phyloP scores from a whole-genome alignment of 2,113 vertebrate species.

The Choloepus hoffmanni region DNA sequence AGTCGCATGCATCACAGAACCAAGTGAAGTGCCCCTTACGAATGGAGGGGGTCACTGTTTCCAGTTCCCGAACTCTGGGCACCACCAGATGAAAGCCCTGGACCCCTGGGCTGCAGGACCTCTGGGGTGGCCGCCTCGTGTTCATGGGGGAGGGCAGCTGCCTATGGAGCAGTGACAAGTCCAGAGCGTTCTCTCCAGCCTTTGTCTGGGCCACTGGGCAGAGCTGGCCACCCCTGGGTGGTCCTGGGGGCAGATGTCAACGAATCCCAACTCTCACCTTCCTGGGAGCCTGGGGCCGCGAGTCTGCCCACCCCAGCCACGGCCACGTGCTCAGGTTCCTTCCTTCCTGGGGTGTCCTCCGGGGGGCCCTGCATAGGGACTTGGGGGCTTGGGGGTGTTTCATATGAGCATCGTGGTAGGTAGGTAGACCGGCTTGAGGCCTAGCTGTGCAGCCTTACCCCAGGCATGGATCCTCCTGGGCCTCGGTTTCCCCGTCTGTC shows the following conservation, averaged over 20 bases:
- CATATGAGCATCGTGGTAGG: not conserved
- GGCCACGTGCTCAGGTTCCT: too few relatives aligned
- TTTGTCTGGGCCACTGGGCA: not conserved
- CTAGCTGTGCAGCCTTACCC: not conserved
- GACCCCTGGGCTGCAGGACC: not conserved
- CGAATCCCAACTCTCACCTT: not conserved
- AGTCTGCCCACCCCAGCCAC: not conserved
- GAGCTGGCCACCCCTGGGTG: not conserved
- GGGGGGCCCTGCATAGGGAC: not conserved
- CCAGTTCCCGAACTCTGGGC: not conserved
- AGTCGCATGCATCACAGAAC: not conserved
- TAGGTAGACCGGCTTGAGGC: too few relatives aligned
- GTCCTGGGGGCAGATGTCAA: not conserved
- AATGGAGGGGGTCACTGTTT: not conserved
- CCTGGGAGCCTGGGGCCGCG: not conserved
- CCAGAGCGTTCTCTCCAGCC: not conserved
- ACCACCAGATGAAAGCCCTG: not conserved
- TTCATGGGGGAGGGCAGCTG: not conserved
- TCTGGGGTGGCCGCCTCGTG: not conserved
- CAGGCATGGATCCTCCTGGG: not conserved
- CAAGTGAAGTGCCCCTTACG: not conserved
- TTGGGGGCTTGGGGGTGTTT: not conserved
- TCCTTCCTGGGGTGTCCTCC: too few relatives aligned
- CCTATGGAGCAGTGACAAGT: accelerated
- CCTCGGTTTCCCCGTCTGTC: not conserved